phyloP scores from a whole-genome alignment of 2,113 vertebrate species.

The Hippolais icterina region DNA sequence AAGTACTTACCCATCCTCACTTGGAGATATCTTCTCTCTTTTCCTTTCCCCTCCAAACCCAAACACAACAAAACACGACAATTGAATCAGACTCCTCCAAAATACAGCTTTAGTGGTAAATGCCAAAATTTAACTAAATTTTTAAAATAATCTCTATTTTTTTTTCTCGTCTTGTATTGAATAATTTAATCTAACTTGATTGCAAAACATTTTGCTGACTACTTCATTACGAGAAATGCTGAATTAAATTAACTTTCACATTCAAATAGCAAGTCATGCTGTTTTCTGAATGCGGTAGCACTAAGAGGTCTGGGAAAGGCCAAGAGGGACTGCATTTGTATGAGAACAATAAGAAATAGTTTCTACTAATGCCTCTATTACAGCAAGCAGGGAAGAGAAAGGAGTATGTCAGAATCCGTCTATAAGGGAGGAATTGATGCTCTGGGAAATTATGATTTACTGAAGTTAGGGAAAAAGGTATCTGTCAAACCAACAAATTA shows the following conservation, averaged over 20 bases:
- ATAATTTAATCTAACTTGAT: background rate
- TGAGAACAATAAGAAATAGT: background rate
- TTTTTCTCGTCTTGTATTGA: background rate
- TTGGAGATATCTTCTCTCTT: background rate
- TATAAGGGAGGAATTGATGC: background rate
- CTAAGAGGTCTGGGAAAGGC: background rate
- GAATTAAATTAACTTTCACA: background rate
- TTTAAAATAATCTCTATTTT: background rate
- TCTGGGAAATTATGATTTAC: background rate
- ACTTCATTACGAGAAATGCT: background rate
- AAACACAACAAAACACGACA: background rate
- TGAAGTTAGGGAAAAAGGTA: background rate
- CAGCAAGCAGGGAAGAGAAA: background rate
- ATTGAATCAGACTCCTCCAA: background rate
- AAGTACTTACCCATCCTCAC: fast-evolving
- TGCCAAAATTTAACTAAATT: background rate
- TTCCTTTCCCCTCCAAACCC: background rate
- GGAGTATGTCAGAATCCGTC: background rate
- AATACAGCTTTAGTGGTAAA: background rate
- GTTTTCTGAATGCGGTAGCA: background rate
- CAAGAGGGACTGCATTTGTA: background rate
- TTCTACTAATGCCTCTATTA: background rate
- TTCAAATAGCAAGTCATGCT: background rate
- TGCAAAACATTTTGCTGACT: background rate
- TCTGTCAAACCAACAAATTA: background rate